Evolutionary conservation across 2,113 vertebrate genomes (phyloP), one percentile per base, ranked within the genome.

Genomic region (Dicrurus megarhynchus): DNA sequence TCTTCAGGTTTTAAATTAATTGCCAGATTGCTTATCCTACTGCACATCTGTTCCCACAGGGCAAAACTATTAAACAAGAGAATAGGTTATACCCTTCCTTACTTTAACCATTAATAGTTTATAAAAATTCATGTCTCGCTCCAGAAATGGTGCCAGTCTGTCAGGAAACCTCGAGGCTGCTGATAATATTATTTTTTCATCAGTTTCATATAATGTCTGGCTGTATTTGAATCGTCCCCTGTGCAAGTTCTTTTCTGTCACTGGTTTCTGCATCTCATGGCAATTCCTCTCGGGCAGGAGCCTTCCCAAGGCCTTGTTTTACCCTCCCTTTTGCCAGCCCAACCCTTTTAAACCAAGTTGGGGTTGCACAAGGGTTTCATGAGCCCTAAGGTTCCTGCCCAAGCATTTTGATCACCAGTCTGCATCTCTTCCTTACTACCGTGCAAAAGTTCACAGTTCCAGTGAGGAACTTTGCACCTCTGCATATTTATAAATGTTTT

Each of bases 1-100:
- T 89, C 68, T 27, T 41, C 65, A 89, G 50, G 42, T 85, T 90
- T 91, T 41, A 41, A 71, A 76, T 52, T 82, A 76, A 91, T 46
- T 81, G 53, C 53, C 69, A 74, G 35, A 55, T 87, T 71, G 55
- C 41, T 93, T 82, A 37, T 90, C 75, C 56, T 65, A 33, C 56
- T 46, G 26, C 20, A 59, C 14, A 9, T 61, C 76, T 55, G 61
- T 67, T 91, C 77, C 68, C 68, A 69, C 30, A n/a, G 50, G 76
- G 55, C 18, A 92, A 67, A 74, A 19, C 13, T 70, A 65, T 60
- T 82, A 89, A 89, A 70, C 33, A 63, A 50, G 21, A 50, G 13
- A 76, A 37, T 35, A 37, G 14, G 18, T 46, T 78, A 42, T 56
- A 69, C n/a, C 52, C 52, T 85, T 50, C 50, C 50, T 85, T 49